phyloP scores from a whole-genome alignment of 1,140 invertebrate species.

The Rhizoglyphus robini region DNA sequence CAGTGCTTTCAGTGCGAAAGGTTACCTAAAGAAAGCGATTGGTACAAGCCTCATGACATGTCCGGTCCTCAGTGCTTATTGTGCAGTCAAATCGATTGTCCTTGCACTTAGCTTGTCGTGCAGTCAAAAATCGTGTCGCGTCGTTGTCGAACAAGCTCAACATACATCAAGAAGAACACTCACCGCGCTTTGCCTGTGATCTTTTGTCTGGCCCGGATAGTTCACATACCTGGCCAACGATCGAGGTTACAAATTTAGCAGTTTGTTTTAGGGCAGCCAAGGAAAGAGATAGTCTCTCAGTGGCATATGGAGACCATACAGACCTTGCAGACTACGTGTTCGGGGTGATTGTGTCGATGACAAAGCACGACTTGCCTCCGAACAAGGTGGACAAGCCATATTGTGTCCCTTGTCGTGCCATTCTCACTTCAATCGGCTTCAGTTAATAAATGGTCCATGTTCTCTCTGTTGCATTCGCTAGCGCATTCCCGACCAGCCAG shows the following conservation, averaged over 20 bases:
- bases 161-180: too few species aligned
- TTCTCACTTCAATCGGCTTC: too few species aligned
- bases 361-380: too few species aligned
- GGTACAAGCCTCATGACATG: conserved; percentile 11
- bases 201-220: too few species aligned
- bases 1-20: background rate
- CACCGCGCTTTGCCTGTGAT: too few species aligned
- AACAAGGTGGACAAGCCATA: too few species aligned
- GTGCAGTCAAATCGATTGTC: conserved; percentile 1
- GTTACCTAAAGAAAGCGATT: background rate
- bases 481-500: too few species aligned
- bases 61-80: background rate
- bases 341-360: background rate
- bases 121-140: background rate
- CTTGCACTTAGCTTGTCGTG: background rate
- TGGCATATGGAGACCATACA: background rate
- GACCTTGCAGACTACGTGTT: background rate
- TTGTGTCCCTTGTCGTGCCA: too few species aligned
- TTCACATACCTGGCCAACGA: background rate
- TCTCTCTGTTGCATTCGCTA: too few species aligned
- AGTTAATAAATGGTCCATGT: too few species aligned
- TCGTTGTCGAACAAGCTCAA: background rate
- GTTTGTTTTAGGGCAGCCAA: conserved; percentile 1
- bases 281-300: conserved; percentile 8
- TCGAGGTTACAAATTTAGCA: conserved; percentile 5